Conservation (phyloP, 2,113 vertebrate genomes). For the Malurus melanocephalus region DNA sequence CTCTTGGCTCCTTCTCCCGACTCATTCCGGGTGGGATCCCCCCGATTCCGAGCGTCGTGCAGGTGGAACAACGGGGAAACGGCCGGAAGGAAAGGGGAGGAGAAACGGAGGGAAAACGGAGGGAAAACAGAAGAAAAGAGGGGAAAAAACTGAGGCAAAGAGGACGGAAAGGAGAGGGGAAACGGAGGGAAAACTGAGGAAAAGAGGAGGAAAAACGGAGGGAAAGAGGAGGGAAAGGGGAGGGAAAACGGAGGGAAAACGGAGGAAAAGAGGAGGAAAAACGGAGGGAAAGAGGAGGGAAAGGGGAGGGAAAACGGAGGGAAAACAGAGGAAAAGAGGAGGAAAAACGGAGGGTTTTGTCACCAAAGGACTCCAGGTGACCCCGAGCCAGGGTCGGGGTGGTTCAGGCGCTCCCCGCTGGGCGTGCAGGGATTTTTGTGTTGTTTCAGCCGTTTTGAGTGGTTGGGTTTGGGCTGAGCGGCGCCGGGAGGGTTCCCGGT, state of each 20-base stretch:
- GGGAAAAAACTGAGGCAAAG: no score
- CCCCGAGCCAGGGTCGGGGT: no score
- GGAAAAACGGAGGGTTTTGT: no score
- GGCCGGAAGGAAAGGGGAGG: neutral
- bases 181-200: neutral
- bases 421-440: fast-evolving
- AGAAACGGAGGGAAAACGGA: neutral
- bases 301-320: no score
- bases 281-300: no score
- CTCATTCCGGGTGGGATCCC: neutral
- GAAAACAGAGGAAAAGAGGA: neutral
- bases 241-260: neutral
- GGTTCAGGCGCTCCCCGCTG: fast-evolving
- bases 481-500: neutral
- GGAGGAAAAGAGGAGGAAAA: no score
- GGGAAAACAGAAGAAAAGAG: no score
- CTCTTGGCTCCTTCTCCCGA: neutral
- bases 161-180: no score
- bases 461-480: neutral
- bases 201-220: no score
- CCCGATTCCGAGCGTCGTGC: neutral
- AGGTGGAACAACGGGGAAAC: neutral
- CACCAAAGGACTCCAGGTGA: no score
- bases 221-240: neutral
- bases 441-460: fast-evolving